Base-by-base conservation (phyloP, 2,113 vertebrate genomes). In the Sturnira hondurensis region DNA sequence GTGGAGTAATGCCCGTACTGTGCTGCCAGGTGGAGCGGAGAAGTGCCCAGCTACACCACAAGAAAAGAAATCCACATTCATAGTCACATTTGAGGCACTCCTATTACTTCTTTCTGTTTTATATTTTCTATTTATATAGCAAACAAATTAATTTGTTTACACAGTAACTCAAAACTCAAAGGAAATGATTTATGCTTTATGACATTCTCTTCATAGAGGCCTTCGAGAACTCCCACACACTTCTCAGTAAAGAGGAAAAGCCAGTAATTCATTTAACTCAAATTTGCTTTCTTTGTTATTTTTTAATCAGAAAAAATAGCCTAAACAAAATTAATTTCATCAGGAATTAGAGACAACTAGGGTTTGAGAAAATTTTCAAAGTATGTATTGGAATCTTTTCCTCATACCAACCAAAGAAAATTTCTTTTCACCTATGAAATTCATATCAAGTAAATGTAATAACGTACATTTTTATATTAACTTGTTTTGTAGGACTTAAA, bases 1-100 rank as follows among this genome's bases (percentile, higher is more conserved):
- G 99, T 99, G 36, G 99, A 99, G 92, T 99, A 99, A 91, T 99
- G 99, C 5, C 99, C 99, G 19, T 99, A 99, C 82, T 99, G 99
- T 65, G 99, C 99, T 61, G 99, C 99, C 63, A 99, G 98, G 97
- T 99, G 99, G 91, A 99, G 99, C 1, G 99, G 99, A 96, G 99
- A 99, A 12, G 99, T 99, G 98, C 99, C 99, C 96, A 99, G 77
- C 99, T 99, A 73, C 15, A 20, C 43, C 56, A n/a, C 15, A 84
- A 76, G 24, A 8, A 13, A 78, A 56, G 54, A 90, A 95, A 70
- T 22, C 7, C 92, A 89, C 22, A 43, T 33, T 83, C 31, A 50
- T 2, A 41, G 65, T 54, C 58, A 50, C 33, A 82, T 76, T 45
- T 26, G 65, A 77, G 8, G 45, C 3, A 50, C 11, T 82, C 74